Evolutionary conservation across 2,113 vertebrate species (phyloP).

Genomic region (Sapajus apella): DNA sequence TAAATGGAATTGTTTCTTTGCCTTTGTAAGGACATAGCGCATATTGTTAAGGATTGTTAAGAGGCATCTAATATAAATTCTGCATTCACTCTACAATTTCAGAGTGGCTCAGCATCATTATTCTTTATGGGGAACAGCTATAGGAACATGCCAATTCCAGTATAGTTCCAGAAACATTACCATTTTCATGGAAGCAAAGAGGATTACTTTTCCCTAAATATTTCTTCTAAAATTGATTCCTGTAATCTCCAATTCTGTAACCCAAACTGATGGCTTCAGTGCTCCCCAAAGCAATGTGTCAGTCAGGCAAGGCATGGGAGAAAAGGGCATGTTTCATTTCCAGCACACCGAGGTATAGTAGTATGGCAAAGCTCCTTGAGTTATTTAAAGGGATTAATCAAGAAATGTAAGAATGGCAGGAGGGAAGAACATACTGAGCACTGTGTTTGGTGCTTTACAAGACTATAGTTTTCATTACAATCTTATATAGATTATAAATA

Average conservation of each 20-base stretch:
- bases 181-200: conserved; percentile 7
- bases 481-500: neutral
- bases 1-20: neutral
- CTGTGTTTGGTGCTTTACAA: neutral
- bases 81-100: neutral
- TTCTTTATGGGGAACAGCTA: neutral
- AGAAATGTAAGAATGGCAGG: neutral
- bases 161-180: neutral
- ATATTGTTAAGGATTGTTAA: neutral
- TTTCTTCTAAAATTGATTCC: conserved; percentile 45
- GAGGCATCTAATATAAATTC: conserved; percentile 4
- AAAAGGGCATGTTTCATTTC: neutral
- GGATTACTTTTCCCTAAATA: conserved; percentile 18
- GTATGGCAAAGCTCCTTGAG: neutral
- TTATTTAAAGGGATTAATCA: neutral
- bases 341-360: neutral
- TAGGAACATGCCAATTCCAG: neutral
- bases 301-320: neutral
- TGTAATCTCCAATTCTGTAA: neutral
- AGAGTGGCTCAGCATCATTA: neutral
- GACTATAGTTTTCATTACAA: neutral
- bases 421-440: neutral
- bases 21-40: neutral
- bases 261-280: neutral
- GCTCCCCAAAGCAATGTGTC: neutral